Conservation (phyloP, 2,888 invertebrate genomes). For the Lycaena phlaeas region DNA sequence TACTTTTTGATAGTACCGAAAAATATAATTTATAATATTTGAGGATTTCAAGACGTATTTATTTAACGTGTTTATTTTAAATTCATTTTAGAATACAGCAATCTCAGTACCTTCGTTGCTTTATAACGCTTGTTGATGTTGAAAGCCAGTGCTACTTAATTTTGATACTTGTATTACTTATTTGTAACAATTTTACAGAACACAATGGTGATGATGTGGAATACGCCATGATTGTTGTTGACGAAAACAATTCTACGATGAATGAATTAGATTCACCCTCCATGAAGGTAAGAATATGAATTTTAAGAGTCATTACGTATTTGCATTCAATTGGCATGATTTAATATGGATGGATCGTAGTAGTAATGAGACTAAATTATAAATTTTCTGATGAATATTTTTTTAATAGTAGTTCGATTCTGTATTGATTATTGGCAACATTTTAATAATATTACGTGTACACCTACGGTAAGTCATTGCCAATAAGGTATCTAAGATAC, state of each 20-base stretch:
- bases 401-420: not conserved
- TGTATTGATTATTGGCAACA: not conserved
- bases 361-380: not conserved
- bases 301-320: not conserved
- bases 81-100: not conserved
- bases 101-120: constrained; percentile 1
- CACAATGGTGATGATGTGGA: constrained; percentile 84
- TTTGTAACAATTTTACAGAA: constrained; percentile 36
- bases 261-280: constrained; percentile 89
- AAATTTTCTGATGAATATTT: not conserved
- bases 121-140: constrained; percentile 6
- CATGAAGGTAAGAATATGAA: constrained; percentile 78
- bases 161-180: constrained; percentile 9
- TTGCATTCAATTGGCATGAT: constrained; percentile 7
- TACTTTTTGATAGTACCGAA: not conserved
- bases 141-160: not conserved
- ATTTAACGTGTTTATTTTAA: not conserved
- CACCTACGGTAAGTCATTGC: no score
- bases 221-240: constrained; percentile 91
- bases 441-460: not conserved
- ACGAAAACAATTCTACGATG: constrained; percentile 89
- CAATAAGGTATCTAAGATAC: no score
- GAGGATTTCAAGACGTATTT: not conserved
- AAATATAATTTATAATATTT: not conserved
- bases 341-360: not conserved